Evolutionary conservation across 2,797 vertebrate species (phyloP).

Genomic region (Alca torda): DNA sequence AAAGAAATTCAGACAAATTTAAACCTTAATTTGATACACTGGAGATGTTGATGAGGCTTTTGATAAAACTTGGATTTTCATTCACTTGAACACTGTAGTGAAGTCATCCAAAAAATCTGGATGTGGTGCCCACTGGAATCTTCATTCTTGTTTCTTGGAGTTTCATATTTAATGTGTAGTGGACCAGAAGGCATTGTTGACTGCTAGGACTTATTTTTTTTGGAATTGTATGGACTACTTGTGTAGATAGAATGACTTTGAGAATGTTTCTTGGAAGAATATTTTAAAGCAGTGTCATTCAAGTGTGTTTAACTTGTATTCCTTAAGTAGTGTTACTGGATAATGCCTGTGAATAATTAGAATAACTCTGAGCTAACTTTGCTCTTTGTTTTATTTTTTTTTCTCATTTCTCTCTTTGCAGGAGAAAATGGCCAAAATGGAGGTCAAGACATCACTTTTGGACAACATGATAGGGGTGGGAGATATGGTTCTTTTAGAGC

Average conservation of each 20-base stretch:
- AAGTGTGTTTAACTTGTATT: background rate
- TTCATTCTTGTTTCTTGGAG: background rate
- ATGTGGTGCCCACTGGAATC: background rate
- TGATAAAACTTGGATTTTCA: background rate
- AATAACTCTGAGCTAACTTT: background rate
- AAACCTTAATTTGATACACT: background rate
- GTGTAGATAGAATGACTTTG: background rate
- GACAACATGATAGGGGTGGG: slow-evolving; percentile 99
- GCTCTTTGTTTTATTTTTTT: background rate
- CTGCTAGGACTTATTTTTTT: background rate
- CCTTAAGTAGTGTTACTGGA: background rate
- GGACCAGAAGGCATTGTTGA: background rate
- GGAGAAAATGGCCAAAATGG: slow-evolving; percentile 89
- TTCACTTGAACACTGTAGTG: background rate
- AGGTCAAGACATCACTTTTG: slow-evolving; percentile 96
- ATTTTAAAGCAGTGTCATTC: background rate
- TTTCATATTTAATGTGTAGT: background rate
- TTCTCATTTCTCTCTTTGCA: background rate
- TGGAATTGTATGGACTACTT: background rate
- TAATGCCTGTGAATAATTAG: background rate
- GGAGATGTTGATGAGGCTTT: background rate
- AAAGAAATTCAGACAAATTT: background rate
- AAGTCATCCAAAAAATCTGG: background rate
- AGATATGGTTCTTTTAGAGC: slow-evolving; percentile 97
- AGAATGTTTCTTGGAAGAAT: background rate